phyloP scores from a whole-genome alignment of 1,140 invertebrate species.

The Drosophila santomea region DNA sequence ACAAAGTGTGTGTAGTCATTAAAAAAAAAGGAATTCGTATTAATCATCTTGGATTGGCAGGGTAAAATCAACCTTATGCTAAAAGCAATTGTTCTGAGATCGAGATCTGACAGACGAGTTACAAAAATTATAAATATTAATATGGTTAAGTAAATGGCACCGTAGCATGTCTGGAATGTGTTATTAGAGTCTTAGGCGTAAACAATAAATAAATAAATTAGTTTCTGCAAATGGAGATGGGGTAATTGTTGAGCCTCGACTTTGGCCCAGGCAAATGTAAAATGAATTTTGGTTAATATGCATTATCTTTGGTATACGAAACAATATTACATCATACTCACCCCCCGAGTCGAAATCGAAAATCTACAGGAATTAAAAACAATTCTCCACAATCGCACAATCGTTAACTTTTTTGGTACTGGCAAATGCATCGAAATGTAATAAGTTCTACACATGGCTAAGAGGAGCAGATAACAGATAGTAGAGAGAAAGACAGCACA shows the following conservation, averaged over 20 bases:
- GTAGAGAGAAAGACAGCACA: conserved; percentile 38
- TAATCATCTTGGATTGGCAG: conserved; percentile 21
- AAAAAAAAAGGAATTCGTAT: conserved; percentile 19
- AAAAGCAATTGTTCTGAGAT: conserved; percentile 53
- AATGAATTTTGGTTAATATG: conserved; percentile 50
- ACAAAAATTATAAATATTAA: conserved; percentile 39
- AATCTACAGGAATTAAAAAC: conserved; percentile 51
- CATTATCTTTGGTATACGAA: conserved; percentile 66
- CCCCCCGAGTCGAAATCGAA: conserved; percentile 44
- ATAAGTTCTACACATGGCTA: conserved; percentile 39
- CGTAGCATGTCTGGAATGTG: conserved; percentile 69
- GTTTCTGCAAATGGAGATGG: conserved; percentile 27
- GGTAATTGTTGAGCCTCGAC: conserved; percentile 30
- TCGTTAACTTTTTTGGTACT: conserved; percentile 27
- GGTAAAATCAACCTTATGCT: conserved; percentile 44
- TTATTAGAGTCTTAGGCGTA: conserved; percentile 51
- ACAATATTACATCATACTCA: conserved; percentile 58
- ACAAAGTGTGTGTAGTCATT: conserved; percentile 37
- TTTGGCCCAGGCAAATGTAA: conserved; percentile 57
- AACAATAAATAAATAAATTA: conserved; percentile 67
- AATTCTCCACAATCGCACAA: conserved; percentile 38
- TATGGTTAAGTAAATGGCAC: conserved; percentile 71
- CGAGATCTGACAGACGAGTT: conserved; percentile 35
- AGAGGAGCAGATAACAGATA: conserved; percentile 23
- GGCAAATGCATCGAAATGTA: conserved; percentile 54